Base-by-base conservation (phyloP, 2,113 vertebrate genomes). In the Chloebia gouldiae region DNA sequence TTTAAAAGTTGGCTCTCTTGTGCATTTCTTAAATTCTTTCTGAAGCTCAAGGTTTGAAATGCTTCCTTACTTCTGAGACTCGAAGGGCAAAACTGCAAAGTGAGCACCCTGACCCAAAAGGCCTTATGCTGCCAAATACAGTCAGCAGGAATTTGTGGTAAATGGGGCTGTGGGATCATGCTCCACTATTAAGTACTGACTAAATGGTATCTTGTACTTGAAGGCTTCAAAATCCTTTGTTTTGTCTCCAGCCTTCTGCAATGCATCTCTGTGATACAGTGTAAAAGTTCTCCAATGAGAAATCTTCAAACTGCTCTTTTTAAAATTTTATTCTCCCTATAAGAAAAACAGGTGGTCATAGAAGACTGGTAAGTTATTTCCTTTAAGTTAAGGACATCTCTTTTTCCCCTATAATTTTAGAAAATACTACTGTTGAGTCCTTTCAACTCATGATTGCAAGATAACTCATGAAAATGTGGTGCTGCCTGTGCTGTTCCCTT, bases 1-100 rank as follows among this genome's bases (percentile, higher is more conserved):
- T 95, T 95, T 96, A 95, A 97, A 97, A 97, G 86, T 93, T 97
- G 96, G 93, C 96, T 97, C 95, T 90, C 95, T 61, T 94, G 91
- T 96, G 91, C 96, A 95, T 95, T 95, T 96, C 91, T 89, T 89
- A 61, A 81, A 96, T 93, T 95, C 91, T 93, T 96, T 87, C 83
- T 68, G 49, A 84, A 95, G 88, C 90, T 88, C 47, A 53, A 76
- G 82, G 77, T 95, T 88, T 87, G 50, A 94, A 97, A 95, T 95
- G 69, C 37, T 91, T 61, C 81, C 70, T 88, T 80, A 76, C 69
- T 95, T 80, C 75, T 86, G 95, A 69, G 91, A 88, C 80, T 3
- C 0, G 69, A 79, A 92, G 65, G 77, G 76, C 56, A 86, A 92
- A 96, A 93, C 80, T 75, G 71, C 66, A 86, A 97, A 96, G 90